Conservation (phyloP, 2,113 vertebrate species). For the Gopherus flavomarginatus region DNA sequence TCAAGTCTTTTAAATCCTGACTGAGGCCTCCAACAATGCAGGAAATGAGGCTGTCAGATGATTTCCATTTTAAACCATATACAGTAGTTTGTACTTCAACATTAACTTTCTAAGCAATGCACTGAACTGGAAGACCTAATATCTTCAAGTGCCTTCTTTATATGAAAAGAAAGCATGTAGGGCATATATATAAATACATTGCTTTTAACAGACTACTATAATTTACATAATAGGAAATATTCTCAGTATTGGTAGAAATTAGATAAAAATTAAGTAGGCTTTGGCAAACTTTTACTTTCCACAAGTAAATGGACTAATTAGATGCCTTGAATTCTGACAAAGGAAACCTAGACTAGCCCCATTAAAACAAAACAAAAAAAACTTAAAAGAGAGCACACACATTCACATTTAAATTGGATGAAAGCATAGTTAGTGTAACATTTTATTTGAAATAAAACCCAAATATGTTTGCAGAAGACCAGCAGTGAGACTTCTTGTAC, state of each 20-base stretch:
- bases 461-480: background rate
- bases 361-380: background rate
- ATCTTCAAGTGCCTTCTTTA: background rate
- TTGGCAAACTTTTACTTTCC: background rate
- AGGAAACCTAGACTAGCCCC: background rate
- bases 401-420: background rate
- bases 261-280: background rate
- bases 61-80: background rate
- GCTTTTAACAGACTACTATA: background rate
- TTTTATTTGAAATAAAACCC: conserved; percentile 8
- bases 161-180: background rate
- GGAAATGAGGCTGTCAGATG: background rate
- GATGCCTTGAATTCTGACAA: background rate
- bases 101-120: background rate
- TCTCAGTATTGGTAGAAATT: background rate
- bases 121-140: background rate
- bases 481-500: background rate
- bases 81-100: background rate
- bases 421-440: background rate
- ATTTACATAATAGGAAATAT: background rate
- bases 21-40: background rate
- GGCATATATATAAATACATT: background rate
- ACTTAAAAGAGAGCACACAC: background rate
- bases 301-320: background rate
- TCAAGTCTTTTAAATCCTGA: background rate